These are phyloP conservation scores for Rhimphoctona megacephalus DNA, from an alignment of 2,888 invertebrate species.

Conservation along the genomic window DNA sequence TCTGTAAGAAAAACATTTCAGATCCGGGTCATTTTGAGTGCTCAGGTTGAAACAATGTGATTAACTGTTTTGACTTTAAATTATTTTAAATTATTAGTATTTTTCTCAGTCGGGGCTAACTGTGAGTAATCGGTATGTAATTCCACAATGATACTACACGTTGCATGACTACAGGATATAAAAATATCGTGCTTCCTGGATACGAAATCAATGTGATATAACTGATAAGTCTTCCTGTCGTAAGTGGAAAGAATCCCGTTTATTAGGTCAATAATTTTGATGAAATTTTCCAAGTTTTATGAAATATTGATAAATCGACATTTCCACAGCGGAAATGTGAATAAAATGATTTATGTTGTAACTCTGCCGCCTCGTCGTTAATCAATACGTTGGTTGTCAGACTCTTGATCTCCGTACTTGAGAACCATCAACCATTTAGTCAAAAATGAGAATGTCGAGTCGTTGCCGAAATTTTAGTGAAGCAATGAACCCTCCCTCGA, in stretches of 20 bases:
- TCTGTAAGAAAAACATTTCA: too few relatives aligned
- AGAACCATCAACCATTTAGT: conserved; percentile 20
- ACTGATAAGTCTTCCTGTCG: too few relatives aligned
- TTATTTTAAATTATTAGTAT: too few relatives aligned
- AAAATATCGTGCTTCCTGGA: background rate
- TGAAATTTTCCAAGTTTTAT: background rate
- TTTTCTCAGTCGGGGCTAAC: background rate
- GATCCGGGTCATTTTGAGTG: too few relatives aligned
- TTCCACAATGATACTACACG: too few relatives aligned
- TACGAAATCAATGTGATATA: too few relatives aligned
- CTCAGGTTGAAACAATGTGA: too few relatives aligned
- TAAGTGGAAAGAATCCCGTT: too few relatives aligned
- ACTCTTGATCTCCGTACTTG: conserved; percentile 7
- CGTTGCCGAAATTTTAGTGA: conserved; percentile 69
- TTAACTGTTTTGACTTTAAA: too few relatives aligned
- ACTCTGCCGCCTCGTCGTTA: background rate
- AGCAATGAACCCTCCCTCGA: conserved; percentile 69
- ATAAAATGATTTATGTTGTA: background rate
- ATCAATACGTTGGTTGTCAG: background rate
- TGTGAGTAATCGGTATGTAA: background rate
- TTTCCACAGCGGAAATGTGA: background rate
- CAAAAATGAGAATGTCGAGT: conserved; percentile 40
- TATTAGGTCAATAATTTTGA: background rate
- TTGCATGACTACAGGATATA: too few relatives aligned
- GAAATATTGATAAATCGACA: background rate